Evolutionary conservation across 2,113 vertebrate genomes (phyloP), one percentile per base, ranked within the genome.

Genomic region (Ceratotherium simum): DNA sequence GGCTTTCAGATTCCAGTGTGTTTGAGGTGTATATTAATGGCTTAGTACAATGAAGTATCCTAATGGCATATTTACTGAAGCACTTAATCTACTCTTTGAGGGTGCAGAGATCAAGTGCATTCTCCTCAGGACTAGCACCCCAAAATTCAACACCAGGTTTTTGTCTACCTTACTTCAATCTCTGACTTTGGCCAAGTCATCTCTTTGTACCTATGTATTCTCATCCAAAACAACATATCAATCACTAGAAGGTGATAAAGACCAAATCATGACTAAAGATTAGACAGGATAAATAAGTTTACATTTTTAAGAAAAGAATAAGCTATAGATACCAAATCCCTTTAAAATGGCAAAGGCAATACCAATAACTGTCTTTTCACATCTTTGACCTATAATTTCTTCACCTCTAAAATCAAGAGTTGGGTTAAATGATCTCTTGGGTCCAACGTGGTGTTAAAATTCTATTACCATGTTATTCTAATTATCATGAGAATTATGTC

Each of bases 91-190:
- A 65, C 56, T 96, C 58, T 73, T 62, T 78, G 60, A 18, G 64
- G 78, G 80, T 92, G 70, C 97, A 95, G 64, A 94, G 96, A 97
- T 95, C 90, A 97, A 97, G 92, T 67, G 46, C 39, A 75, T 85
- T 54, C 23, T 90, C 25, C 60, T 75, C 33, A 72, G 64, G 42
- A 88, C 10, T 76, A 70, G 33, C 46, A 42, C 39, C 51, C 8
- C 2, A 3, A 75, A 75, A 97, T 65, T 96, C 75, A 73, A 60
- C 39, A 90, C 11, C 36, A 73, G 58, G 4, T 79, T 96, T 96
- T 62, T 23, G 33, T 90, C 56, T 85, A 60, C 25, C 56, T 81
- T 73, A 81, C 62, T 14, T 69, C 60, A n/a, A 2, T 65, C 27
- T 95, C 82, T 96, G 73, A 91, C 65, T 93, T 82, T 92, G 36